phyloP scores from a whole-genome alignment of 2,113 vertebrate genomes.

The Mustelus asterias region DNA sequence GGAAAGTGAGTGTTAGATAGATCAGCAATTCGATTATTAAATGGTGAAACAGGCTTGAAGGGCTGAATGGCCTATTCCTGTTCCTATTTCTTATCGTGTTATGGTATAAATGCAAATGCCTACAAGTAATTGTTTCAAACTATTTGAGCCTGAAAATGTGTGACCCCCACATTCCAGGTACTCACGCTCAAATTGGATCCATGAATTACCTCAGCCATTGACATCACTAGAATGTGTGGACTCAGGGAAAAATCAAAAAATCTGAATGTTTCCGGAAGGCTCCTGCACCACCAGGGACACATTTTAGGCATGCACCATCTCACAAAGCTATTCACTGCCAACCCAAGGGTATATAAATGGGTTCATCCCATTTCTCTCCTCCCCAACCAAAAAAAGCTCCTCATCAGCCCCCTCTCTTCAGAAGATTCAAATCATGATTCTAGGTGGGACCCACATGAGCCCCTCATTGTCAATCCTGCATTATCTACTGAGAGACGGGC shows the following conservation, averaged over 20 bases:
- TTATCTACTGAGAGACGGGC: not conserved
- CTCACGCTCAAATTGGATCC: not conserved
- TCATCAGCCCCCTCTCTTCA: not conserved
- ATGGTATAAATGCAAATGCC: not conserved
- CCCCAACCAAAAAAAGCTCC: not conserved
- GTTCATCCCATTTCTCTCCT: not conserved
- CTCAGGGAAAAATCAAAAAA: not conserved
- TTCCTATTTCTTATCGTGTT: too few relatives aligned
- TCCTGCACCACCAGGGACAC: not conserved
- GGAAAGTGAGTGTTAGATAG: too few relatives aligned
- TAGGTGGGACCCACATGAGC: not conserved
- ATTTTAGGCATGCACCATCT: not conserved
- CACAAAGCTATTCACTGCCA: not conserved
- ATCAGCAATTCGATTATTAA: too few relatives aligned
- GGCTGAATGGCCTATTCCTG: too few relatives aligned
- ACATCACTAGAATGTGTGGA: not conserved
- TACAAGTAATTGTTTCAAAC: not conserved
- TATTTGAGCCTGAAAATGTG: not conserved
- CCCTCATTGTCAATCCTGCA: not conserved
- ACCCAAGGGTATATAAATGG: not conserved
- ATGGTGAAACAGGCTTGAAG: too few relatives aligned
- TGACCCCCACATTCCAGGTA: not conserved
- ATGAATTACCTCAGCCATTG: not conserved
- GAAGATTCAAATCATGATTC: not conserved
- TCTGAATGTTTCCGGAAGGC: not conserved